Evolutionary conservation across 1,140 invertebrate genomes (phyloP).

Genomic region (Apis dorsata): DNA sequence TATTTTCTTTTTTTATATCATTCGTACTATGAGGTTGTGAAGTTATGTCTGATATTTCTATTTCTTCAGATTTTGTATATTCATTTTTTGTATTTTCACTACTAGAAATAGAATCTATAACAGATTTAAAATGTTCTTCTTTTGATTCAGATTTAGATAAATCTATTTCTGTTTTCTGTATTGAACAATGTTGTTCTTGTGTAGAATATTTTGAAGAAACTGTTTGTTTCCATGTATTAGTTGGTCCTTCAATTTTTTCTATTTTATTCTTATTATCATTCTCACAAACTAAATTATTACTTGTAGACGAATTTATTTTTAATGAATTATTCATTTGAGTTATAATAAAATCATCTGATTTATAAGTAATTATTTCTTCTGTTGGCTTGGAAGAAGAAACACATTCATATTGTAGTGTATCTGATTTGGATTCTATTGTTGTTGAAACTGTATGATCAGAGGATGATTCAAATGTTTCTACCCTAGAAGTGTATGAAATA

Average conservation of each 20-base stretch:
- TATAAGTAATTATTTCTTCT: constrained; percentile 42
- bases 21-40: constrained; percentile 36
- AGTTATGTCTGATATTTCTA: background rate
- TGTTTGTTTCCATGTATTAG: constrained; percentile 37
- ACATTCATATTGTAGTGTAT: constrained; percentile 62
- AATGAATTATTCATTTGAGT: constrained; percentile 69
- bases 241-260: constrained; percentile 34
- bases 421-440: constrained; percentile 44
- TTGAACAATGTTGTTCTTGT: background rate
- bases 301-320: constrained; percentile 52
- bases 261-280: constrained; percentile 27
- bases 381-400: constrained; percentile 58
- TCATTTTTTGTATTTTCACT: constrained; percentile 23
- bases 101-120: constrained; percentile 34
- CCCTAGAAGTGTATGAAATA: constrained; percentile 71
- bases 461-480: constrained; percentile 45
- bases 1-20: constrained; percentile 1
- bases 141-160: background rate
- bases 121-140: constrained; percentile 20
- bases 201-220: constrained; percentile 18
- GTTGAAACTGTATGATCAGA: constrained; percentile 45
- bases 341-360: constrained; percentile 48
- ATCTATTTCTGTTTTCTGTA: background rate
- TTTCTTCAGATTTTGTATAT: background rate
- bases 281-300: constrained; percentile 53